Conservation (phyloP, 2,113 vertebrate genomes). For the Nettapus auritus region DNA sequence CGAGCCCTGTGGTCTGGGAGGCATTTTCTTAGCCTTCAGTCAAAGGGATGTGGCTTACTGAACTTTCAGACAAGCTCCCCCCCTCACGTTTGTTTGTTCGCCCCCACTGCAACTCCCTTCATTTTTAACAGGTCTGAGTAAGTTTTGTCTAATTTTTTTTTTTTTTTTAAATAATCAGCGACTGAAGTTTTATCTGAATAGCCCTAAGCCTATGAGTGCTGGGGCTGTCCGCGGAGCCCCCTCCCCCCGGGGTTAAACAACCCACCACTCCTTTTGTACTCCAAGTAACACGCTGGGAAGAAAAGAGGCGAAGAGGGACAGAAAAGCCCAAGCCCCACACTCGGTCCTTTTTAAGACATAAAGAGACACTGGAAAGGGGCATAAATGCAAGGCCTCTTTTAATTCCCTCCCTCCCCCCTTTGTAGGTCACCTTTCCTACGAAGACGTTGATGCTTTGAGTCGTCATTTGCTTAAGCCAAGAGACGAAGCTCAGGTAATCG, state of each 20-base stretch:
- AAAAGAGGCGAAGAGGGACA: constrained; percentile 37
- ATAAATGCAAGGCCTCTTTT: neutral
- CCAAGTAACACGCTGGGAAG: neutral
- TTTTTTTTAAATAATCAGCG: constrained; percentile 31
- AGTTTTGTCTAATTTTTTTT: constrained; percentile 18
- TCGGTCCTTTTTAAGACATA: constrained; percentile 10
- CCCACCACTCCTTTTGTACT: constrained; percentile 58
- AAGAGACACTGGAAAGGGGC: constrained; percentile 1
- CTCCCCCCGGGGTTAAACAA: constrained; percentile 46
- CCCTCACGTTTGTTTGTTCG: constrained; percentile 43
- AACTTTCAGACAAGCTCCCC: constrained; percentile 34
- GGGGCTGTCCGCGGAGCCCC: constrained; percentile 2
- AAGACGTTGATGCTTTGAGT: constrained; percentile 7
- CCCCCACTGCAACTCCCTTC: constrained; percentile 11
- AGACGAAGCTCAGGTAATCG: neutral
- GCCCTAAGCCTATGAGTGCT: constrained; percentile 39
- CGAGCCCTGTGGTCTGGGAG: neutral
- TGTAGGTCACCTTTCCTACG: constrained; percentile 53
- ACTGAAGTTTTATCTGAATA: constrained; percentile 64
- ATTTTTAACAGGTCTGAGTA: constrained; percentile 35
- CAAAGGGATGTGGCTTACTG: neutral
- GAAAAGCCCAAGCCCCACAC: constrained; percentile 44
- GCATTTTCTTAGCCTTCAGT: constrained; percentile 3
- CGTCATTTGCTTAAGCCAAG: constrained; percentile 42
- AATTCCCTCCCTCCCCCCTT: neutral